phyloP scores from a whole-genome alignment of 2,888 invertebrate genomes.

The Zaprionus obscuricornis region DNA sequence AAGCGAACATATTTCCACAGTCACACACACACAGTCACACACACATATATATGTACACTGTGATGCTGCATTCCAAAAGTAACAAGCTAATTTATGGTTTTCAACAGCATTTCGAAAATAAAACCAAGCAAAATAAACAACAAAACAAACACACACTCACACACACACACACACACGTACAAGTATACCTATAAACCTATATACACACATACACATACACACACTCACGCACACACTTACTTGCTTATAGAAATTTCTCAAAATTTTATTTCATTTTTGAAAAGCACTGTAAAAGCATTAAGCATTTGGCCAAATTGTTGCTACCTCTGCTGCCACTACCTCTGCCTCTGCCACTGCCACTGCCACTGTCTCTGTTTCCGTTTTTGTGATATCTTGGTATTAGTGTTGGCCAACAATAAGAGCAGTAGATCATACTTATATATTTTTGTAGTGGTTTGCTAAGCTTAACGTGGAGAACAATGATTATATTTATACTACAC shows the following conservation, averaged over 20 bases:
- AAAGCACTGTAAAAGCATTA: conserved; percentile 77
- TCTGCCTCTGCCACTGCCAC: too few relatives aligned
- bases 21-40: conserved; percentile 20
- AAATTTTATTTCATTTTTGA: conserved; percentile 47
- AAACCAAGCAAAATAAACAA: conserved; percentile 54
- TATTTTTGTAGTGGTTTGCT: conserved; percentile 81
- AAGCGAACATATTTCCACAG: conserved; percentile 27
- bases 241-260: conserved; percentile 1
- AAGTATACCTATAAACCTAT: conserved; percentile 27
- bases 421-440: conserved; percentile 43
- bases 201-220: conserved; percentile 7
- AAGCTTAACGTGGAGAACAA: conserved; percentile 63
- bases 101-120: conserved; percentile 69
- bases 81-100: conserved; percentile 77
- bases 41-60: conserved; percentile 17
- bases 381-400: too few relatives aligned
- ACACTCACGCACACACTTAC: not conserved
- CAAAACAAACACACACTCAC: conserved; percentile 17
- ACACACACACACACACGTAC: conserved; percentile 9
- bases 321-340: conserved; percentile 18
- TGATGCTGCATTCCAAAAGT: conserved; percentile 72
- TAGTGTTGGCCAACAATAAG: conserved; percentile 40
- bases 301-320: conserved; percentile 33
- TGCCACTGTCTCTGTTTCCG: too few relatives aligned
- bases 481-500: conserved; percentile 63